Conservation (phyloP, 1,140 invertebrate species). For the Linepithema humile region DNA sequence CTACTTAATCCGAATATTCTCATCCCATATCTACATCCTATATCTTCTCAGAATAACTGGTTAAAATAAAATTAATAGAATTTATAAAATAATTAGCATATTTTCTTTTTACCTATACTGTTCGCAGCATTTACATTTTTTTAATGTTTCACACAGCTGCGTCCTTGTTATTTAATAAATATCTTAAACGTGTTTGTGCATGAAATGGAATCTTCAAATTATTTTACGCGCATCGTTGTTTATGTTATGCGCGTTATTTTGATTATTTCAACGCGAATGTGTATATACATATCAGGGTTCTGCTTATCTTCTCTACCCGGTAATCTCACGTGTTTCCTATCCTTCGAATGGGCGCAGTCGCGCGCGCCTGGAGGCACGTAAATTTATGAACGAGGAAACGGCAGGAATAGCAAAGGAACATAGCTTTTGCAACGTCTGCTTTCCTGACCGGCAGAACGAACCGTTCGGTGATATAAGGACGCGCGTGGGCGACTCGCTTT, state of each 20-base stretch:
- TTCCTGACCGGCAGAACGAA: slow-evolving; percentile 65
- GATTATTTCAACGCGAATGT: neutral
- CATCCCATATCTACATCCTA: neutral
- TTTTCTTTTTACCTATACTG: neutral
- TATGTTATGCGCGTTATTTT: neutral
- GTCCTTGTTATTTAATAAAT: too few relatives aligned
- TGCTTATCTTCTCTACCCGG: neutral
- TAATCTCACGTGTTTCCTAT: slow-evolving; percentile 43
- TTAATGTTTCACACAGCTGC: too few relatives aligned
- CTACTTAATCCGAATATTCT: slow-evolving; percentile 56
- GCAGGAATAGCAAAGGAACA: slow-evolving; percentile 51
- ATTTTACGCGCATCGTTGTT: neutral
- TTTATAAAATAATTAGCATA: neutral
- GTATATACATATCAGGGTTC: slow-evolving; percentile 2
- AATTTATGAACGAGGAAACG: slow-evolving; percentile 79
- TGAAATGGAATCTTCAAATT: too few relatives aligned
- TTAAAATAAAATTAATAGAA: neutral
- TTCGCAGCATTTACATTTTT: too few relatives aligned
- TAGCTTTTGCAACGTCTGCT: slow-evolving; percentile 64
- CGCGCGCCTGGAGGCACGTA: slow-evolving; percentile 60
- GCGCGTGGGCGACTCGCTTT: slow-evolving; percentile 73
- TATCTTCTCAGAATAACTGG: neutral
- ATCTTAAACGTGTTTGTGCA: too few relatives aligned
- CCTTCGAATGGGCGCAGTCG: slow-evolving; percentile 61
- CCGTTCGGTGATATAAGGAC: slow-evolving; percentile 75